These are phyloP conservation scores for Eueremaeus valkanovi DNA, from an alignment of 2,888 invertebrate species.

Conservation along the genomic window DNA sequence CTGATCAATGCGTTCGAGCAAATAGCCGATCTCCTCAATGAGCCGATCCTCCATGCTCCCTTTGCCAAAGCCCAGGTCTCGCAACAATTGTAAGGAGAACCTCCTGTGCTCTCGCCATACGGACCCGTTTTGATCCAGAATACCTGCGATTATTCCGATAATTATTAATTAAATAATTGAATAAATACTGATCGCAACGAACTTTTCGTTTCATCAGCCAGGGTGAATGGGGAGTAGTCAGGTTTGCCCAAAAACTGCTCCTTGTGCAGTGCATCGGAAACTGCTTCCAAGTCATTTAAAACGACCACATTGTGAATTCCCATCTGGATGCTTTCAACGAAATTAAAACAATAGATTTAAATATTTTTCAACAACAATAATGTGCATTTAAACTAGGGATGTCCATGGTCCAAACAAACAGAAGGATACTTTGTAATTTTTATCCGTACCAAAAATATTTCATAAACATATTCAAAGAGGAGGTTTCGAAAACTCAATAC, in stretches of 20 bases:
- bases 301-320: too few relatives aligned
- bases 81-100: conserved; percentile 44
- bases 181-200: conserved; percentile 32
- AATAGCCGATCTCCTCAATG: conserved; percentile 43
- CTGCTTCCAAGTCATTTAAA: conserved; percentile 42
- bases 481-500: too few relatives aligned
- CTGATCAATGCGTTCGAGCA: conserved; percentile 37
- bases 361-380: too few relatives aligned
- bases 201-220: conserved; percentile 37
- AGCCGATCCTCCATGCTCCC: conserved; percentile 46
- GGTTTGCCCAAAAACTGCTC: conserved; percentile 41
- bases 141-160: conserved; percentile 13
- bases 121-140: conserved; percentile 41
- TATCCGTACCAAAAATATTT: too few relatives aligned
- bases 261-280: conserved; percentile 43
- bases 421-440: too few relatives aligned
- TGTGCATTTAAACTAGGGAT: too few relatives aligned
- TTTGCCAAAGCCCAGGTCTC: conserved; percentile 46
- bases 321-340: too few relatives aligned
- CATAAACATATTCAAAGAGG: too few relatives aligned
- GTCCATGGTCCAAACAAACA: too few relatives aligned
- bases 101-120: conserved; percentile 47
- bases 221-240: conserved; percentile 6
- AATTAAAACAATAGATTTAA: too few relatives aligned
- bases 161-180: background rate